Conservation (phyloP, 2,888 invertebrate species). For the Pseudococcus longispinus region DNA sequence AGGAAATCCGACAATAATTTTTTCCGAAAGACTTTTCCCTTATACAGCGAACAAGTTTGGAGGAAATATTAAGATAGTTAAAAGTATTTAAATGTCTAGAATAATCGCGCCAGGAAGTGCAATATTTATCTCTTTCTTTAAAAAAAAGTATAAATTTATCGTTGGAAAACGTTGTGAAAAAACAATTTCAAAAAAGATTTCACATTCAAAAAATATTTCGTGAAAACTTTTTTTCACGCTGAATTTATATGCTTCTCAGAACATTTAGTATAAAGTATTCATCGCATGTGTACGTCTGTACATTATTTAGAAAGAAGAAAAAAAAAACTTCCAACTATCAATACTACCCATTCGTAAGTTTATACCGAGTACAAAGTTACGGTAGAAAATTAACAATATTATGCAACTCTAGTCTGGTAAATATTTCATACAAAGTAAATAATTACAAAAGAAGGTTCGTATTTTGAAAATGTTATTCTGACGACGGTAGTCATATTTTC, state of each 20-base stretch:
- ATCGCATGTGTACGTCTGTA: not conserved
- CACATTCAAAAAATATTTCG: constrained; percentile 23
- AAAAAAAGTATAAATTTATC: constrained; percentile 20
- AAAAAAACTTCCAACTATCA: constrained; percentile 24
- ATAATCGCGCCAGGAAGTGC: constrained; percentile 49
- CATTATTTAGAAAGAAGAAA: not conserved
- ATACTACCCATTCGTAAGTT: not conserved
- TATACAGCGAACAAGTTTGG: constrained; percentile 16
- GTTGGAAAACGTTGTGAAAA: not conserved
- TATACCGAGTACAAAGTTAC: not conserved
- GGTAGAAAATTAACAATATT: not conserved
- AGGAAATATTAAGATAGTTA: constrained; percentile 52
- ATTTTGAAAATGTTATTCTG: not conserved
- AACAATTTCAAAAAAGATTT: constrained; percentile 27
- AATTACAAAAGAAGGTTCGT: not conserved
- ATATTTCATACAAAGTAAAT: constrained; percentile 23
- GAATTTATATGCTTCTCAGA: not conserved
- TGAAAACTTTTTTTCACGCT: constrained; percentile 27
- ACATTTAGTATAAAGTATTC: not conserved
- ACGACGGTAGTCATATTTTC: constrained; percentile 42
- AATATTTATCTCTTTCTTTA: constrained; percentile 48
- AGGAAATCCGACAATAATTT: constrained; percentile 46
- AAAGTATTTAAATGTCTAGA: constrained; percentile 50
- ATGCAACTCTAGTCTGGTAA: not conserved
- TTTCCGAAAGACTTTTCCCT: constrained; percentile 34